Conservation (phyloP, 2,797 vertebrate species). For the Pogoniulus pusillus region DNA sequence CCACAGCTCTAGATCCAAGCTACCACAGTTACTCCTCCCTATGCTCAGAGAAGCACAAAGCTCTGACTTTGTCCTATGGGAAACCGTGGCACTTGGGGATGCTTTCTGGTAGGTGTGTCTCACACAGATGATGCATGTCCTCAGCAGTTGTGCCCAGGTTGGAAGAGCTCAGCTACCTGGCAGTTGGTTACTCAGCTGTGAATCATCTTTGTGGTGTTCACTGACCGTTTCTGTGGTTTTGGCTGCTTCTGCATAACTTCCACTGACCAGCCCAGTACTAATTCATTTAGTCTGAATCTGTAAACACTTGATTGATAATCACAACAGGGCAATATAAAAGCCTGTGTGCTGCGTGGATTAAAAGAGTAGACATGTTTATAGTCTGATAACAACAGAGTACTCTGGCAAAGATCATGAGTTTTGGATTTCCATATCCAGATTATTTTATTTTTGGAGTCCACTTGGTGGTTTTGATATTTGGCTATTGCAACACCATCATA, state of each 20-base stretch:
- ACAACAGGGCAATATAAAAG: slow-evolving; percentile 8
- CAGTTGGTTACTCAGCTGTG: neutral
- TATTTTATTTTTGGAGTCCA: slow-evolving; percentile 64
- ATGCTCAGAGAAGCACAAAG: rapidly evolving
- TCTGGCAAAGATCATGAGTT: slow-evolving; percentile 48
- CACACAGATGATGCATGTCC: neutral
- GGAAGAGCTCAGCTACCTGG: neutral
- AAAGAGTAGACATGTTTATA: slow-evolving; percentile 62
- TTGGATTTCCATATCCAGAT: slow-evolving; percentile 59
- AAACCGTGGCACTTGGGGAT: rapidly evolving
- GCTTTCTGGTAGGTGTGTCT: neutral
- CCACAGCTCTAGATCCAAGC: neutral
- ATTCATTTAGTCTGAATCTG: slow-evolving; percentile 16
- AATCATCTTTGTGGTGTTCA: neutral
- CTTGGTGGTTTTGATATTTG: slow-evolving; percentile 64
- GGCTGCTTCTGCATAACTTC: slow-evolving; percentile 25
- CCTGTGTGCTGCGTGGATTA: neutral
- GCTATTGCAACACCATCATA: slow-evolving; percentile 57
- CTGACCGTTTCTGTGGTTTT: slow-evolving; percentile 59
- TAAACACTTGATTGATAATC: slow-evolving; percentile 41
- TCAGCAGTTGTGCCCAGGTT: neutral
- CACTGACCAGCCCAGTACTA: slow-evolving; percentile 25
- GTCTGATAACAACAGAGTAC: slow-evolving; percentile 53
- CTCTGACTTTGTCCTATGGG: neutral
- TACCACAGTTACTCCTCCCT: slow-evolving; percentile 13